Base-by-base conservation (phyloP, 2,797 vertebrate genomes). In the Clarias laeviceps region DNA sequence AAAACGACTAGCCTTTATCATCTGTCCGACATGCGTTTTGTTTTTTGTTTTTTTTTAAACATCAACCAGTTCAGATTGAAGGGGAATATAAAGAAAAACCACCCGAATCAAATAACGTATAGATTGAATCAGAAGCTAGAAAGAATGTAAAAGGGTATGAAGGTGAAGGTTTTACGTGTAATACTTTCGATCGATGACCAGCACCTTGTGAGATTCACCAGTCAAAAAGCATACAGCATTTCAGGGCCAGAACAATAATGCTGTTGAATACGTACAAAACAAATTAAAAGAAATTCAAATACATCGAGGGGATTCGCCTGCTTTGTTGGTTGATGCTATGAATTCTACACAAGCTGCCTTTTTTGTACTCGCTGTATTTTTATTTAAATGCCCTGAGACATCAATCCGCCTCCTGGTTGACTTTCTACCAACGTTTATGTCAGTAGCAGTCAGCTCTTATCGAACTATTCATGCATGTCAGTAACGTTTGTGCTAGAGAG, bases 201-300 rank as follows among this genome's bases (percentile, higher is more conserved):
- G 20, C 37, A 40, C 32, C 7, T 37, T 34, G 15, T 68, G 11
- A 69, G 65, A 32, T 18, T 32, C 40, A 45, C 40, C 9, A 32
- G 32, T 9, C 17, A 76, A 69, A 68, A 24, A 12, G 0, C 7
- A 69, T 20, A 29, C 7, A 4, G 27, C 27, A 57, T 56, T 57
- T 57, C 17, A 32, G 27, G 45, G 29, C 56, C 20, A 29, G 12
- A 4, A 45, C 68, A 34, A 14, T 37, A 59, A 65, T n/a, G 40
- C 24, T 27, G 24, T 65, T 4, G 29, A 59, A 59, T 7, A 24
- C 29, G 18, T 81, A 3, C 27, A 57, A 5, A 59, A 34, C 15
- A 72, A 82, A 72, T 62, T 66, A 20, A 80, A 62, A 76, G 29
- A 78, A 62, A 87, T 45, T 59, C 56, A 86, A 86, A 82, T 73